Base-by-base conservation (phyloP, 2,113 vertebrate genomes). In the Leptocoma aspasia region DNA sequence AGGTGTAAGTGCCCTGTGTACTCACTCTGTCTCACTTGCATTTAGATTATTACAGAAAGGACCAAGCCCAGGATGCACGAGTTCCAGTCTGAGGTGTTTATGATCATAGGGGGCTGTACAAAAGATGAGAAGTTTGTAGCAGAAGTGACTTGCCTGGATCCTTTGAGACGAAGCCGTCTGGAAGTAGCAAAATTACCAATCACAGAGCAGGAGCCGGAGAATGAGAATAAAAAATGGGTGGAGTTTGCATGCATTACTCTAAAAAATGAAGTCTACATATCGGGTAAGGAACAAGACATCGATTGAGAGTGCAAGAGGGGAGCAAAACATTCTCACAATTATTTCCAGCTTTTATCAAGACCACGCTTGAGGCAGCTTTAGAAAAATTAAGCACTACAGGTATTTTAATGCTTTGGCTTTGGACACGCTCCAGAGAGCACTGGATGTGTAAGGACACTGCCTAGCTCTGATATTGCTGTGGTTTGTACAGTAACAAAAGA, bases 51-150 rank as follows among this genome's bases (percentile, higher is more conserved):
- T 89, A 99, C 99, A 1, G 99, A 99, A 96, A 98, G 99, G 83
- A 99, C 99, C 88, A 99, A 99, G 96, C 99, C 99, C 73, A 98
- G 99, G 75, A 96, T 98, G 96, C 98, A 97, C 4, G 99, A 99
- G 97, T 99, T 99, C 96, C 98, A 99, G 80, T 99, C 99, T 3
- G 99, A 99, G 96, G 99, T 99, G 78, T 99, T 99, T 95, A 98
- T 99, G 98, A 99, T 99, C 96, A 99, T 99, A 14, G 99, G 99
- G 3, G 99, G 99, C 87, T 99, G 99, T 97, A 99, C 99, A 4
- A 99, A 99, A 97, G 99, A 99, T 17, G 99, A 99, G 68, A 99
- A 98, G 82, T 99, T 99, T 97, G 98, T 99, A 64, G 98, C 99
- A 15, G 99, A 99, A 61, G 99, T 99, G 41, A 99, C 99, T 59